Percentiles rank a stretch among this genome's conserved stretches.
phyloP scores from a whole-genome alignment of 2,797 vertebrate genomes.

The Darevskia mixta region DNA sequence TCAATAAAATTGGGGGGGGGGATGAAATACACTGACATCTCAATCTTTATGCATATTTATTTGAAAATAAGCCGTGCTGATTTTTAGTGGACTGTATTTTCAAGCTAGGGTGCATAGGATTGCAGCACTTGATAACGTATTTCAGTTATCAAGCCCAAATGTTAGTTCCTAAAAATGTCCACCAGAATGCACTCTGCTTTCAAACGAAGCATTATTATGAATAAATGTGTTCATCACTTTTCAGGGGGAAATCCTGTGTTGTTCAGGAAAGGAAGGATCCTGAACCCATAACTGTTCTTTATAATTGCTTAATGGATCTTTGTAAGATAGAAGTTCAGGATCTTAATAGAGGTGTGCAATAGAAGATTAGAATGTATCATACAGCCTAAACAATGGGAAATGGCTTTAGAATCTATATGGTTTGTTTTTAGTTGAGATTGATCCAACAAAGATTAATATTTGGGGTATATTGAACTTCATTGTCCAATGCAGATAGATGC shows the following conservation, averaged over 20 bases:
- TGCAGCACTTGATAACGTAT: background rate
- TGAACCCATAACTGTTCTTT: background rate
- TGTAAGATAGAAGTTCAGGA: too few species aligned
- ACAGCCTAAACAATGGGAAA: too few species aligned
- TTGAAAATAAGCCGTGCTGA: background rate
- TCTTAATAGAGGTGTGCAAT: too few species aligned
- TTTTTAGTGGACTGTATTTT: background rate
- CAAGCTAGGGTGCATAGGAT: background rate
- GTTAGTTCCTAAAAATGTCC: background rate
- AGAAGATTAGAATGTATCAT: too few species aligned
- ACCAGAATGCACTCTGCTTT: slow-evolving; percentile 26
- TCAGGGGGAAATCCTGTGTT: background rate
- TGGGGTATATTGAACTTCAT: too few species aligned
- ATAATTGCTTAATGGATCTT: too few species aligned
- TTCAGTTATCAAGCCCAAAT: background rate
- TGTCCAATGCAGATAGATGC: too few species aligned
- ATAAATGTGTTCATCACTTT: background rate
- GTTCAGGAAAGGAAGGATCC: slow-evolving; percentile 13
- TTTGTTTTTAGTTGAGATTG: too few species aligned
- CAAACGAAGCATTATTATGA: background rate
- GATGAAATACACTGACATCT: background rate
- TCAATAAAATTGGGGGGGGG: background rate
- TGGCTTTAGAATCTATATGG: too few species aligned
- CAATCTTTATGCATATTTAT: background rate
- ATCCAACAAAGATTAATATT: too few species aligned